Percentiles rank a stretch among this genome's conserved stretches.
Evolutionary conservation across 2,888 invertebrate genomes (phyloP).

Genomic region (Drosophila robusta): DNA sequence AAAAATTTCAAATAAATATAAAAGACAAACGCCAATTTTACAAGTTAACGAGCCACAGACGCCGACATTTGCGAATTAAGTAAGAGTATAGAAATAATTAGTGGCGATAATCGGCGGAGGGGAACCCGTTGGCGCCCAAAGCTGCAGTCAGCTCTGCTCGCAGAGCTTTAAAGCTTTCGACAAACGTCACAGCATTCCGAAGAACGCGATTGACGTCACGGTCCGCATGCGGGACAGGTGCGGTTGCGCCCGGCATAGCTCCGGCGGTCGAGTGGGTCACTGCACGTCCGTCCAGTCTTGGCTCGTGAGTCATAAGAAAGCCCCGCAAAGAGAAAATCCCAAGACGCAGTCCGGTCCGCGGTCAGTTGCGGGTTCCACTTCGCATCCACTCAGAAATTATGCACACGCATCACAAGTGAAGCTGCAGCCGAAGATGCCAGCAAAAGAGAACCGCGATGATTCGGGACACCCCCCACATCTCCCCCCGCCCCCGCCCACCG

Average conservation of each 20-base stretch:
- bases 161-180: conserved; percentile 22
- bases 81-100: conserved; percentile 34
- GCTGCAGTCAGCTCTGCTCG: neutral
- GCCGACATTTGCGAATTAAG: conserved; percentile 29
- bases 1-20: conserved; percentile 16
- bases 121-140: conserved; percentile 1
- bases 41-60: conserved; percentile 50
- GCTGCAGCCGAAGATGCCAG: conserved; percentile 39
- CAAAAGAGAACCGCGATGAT: conserved; percentile 16
- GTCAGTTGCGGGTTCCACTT: conserved; percentile 55
- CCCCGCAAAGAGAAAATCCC: conserved; percentile 43
- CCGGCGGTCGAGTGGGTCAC: conserved; percentile 9
- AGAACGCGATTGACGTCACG: conserved; percentile 47
- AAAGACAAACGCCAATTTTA: conserved; percentile 35
- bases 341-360: conserved; percentile 26
- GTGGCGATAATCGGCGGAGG: neutral
- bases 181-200: neutral
- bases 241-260: conserved; percentile 3
- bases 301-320: conserved; percentile 36
- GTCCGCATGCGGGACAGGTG: conserved; percentile 10
- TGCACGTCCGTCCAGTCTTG: conserved; percentile 3
- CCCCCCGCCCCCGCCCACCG: neutral
- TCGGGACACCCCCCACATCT: conserved; percentile 5
- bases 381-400: conserved; percentile 54
- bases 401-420: conserved; percentile 66